A percentile compares a stretch with the other conserved stretches of the same genome.
Conservation (phyloP, 2,113 vertebrate genomes). For the Passer domesticus region DNA sequence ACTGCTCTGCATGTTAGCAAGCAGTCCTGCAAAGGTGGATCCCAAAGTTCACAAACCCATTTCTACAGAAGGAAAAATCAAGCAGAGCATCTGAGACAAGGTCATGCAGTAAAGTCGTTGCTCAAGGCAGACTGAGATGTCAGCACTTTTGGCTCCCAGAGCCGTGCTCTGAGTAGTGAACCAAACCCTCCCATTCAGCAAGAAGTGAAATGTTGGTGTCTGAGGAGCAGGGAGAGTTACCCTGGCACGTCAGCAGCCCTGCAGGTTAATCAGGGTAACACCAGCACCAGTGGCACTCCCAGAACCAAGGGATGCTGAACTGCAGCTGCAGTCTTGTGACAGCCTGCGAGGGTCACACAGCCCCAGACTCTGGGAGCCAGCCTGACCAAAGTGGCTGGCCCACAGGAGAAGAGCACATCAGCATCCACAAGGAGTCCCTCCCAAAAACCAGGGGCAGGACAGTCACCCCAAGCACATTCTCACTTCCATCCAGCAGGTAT, state of each 20-base stretch:
- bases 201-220: background rate
- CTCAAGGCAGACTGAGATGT: slow-evolving; percentile 14
- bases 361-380: background rate
- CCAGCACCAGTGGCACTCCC: background rate
- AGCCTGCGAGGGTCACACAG: background rate
- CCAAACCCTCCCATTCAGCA: slow-evolving; percentile 23
- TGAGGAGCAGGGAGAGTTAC: background rate
- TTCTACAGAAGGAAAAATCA: background rate
- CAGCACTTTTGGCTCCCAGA: slow-evolving; percentile 38
- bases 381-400: background rate
- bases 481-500: background rate
- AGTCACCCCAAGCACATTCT: background rate
- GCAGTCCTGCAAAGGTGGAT: background rate
- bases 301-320: background rate
- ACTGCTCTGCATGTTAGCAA: background rate
- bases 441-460: background rate
- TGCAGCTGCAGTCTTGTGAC: background rate
- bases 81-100: slow-evolving; percentile 26
- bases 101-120: background rate
- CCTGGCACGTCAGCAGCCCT: background rate
- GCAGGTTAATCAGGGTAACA: background rate
- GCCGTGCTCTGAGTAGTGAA: background rate
- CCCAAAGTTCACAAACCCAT: background rate
- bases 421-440: background rate
- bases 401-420: background rate